Evolutionary conservation across 2,113 vertebrate genomes (phyloP).

Genomic region (Myodes glareolus): DNA sequence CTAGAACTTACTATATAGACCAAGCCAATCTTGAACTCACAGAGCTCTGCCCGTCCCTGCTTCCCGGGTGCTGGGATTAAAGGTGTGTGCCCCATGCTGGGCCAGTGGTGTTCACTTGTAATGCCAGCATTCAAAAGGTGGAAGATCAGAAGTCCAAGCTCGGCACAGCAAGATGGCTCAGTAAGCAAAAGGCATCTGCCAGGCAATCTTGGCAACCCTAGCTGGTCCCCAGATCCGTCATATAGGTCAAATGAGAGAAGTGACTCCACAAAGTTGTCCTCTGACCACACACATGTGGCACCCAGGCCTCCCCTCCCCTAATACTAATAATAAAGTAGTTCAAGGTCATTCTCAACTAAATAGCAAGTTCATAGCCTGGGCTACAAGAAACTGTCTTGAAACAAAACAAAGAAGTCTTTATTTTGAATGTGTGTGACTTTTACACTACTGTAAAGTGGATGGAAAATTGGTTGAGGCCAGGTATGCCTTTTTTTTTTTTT

Average conservation of each 20-base stretch:
- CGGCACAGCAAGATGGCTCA: not conserved
- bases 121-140: not conserved
- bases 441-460: not conserved
- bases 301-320: not conserved
- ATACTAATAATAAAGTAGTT: not conserved
- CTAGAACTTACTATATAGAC: not conserved
- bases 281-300: not conserved
- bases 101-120: not conserved
- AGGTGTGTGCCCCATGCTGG: not conserved
- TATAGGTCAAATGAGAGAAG: no score
- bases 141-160: not conserved
- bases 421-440: not conserved
- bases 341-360: not conserved
- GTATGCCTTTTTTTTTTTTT: no score
- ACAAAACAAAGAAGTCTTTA: not conserved
- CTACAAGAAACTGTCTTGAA: not conserved
- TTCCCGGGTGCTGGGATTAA: no score
- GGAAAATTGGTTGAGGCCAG: not conserved
- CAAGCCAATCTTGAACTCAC: not conserved
- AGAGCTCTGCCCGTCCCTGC: not conserved
- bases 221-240: not conserved
- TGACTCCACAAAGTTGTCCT: not conserved
- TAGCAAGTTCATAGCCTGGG: not conserved
- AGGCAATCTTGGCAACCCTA: not conserved
- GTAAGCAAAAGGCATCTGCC: not conserved